Evolutionary conservation across 1,140 invertebrate genomes (phyloP).

Genomic region (Dendrolimus kikuchii): DNA sequence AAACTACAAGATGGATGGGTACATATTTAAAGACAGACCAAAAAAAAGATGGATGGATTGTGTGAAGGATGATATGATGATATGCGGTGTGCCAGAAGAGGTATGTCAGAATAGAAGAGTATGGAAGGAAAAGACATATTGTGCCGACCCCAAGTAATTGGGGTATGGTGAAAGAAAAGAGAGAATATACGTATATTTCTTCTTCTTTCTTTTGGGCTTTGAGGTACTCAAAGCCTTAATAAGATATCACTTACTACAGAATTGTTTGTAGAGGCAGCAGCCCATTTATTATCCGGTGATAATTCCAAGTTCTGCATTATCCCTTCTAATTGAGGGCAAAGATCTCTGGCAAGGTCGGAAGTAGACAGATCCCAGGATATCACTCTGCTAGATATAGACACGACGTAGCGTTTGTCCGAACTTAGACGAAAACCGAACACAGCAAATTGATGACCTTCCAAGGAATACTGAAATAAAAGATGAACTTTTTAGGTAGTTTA

Average conservation of each 20-base stretch:
- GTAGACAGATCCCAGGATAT: slow-evolving; percentile 98
- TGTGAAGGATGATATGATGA: too few species aligned
- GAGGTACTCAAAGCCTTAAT: background rate
- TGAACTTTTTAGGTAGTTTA: background rate
- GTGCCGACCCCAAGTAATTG: too few species aligned
- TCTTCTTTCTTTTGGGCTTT: background rate
- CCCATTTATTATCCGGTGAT: slow-evolving; percentile 96
- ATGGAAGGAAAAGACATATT: too few species aligned
- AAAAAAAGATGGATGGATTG: too few species aligned
- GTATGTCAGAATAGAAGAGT: too few species aligned
- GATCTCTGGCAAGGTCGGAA: slow-evolving; percentile 91
- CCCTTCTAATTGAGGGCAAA: slow-evolving; percentile 93
- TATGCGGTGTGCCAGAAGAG: too few species aligned
- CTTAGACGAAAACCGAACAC: slow-evolving; percentile 96
- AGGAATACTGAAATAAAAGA: slow-evolving; percentile 83
- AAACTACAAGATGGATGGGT: too few species aligned
- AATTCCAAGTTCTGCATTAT: slow-evolving; percentile 97
- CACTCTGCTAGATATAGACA: slow-evolving; percentile 97
- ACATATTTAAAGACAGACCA: too few species aligned
- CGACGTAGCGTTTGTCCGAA: slow-evolving; percentile 93
- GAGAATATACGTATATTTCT: too few species aligned
- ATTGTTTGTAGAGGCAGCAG: slow-evolving; percentile 96
- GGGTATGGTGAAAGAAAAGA: too few species aligned
- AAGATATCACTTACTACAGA: slow-evolving; percentile 79
- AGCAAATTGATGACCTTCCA: slow-evolving; percentile 98